Evolutionary conservation across 1,140 invertebrate genomes (phyloP).

Genomic region (Phymorhynchus buccinoides): DNA sequence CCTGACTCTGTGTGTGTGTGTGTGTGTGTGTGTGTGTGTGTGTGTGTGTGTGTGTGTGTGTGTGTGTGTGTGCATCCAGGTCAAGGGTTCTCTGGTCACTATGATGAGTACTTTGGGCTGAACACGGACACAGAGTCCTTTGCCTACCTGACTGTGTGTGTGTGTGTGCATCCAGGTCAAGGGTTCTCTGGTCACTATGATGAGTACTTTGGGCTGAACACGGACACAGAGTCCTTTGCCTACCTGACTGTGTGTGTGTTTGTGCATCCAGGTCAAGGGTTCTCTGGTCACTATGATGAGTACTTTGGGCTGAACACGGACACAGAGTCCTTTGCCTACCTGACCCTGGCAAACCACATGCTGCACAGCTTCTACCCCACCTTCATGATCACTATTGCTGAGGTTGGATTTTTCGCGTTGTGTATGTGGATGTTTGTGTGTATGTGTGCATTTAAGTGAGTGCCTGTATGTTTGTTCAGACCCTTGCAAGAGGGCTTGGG

Average conservation of each 20-base stretch:
- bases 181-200: slow-evolving; percentile 96
- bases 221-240: slow-evolving; percentile 95
- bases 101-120: no score
- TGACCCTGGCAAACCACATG: slow-evolving; percentile 95
- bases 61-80: no score
- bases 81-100: no score
- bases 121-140: no score
- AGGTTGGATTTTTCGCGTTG: slow-evolving; percentile 77
- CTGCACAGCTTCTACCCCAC: slow-evolving; percentile 88
- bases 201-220: slow-evolving; percentile 97
- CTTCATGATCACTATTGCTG: slow-evolving; percentile 91
- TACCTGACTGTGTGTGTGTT: slow-evolving; percentile 83
- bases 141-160: no score
- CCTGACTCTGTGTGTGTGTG: slow-evolving; percentile 88
- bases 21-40: neutral
- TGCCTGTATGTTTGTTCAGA: slow-evolving; percentile 24
- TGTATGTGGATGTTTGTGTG: neutral
- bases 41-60: no score
- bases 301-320: slow-evolving; percentile 98
- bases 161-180: slow-evolving; percentile 77
- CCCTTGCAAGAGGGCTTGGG: neutral
- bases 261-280: slow-evolving; percentile 84
- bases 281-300: slow-evolving; percentile 95
- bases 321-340: slow-evolving; percentile 95
- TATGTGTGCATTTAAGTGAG: neutral